Base-by-base conservation (phyloP, 2,113 vertebrate genomes). In the Limnothrissa miodon region DNA sequence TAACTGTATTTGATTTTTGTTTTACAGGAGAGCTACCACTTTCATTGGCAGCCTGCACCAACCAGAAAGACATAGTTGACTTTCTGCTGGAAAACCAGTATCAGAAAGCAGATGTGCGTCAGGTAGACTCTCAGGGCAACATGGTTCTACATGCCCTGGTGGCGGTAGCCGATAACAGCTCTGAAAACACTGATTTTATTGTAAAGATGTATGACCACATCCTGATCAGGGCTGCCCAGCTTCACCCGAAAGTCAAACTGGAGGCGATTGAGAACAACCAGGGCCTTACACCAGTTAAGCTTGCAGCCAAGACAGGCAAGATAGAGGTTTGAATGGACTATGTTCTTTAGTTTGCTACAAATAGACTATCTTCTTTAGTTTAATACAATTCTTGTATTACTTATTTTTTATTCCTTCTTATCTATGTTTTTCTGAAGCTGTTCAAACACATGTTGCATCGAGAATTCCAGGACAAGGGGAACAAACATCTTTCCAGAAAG, bases 41-140 rank as follows among this genome's bases (percentile, higher is more conserved):
- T 66, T 98, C 96, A 29, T 89, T 99, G 90, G 98, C 98, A 0
- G 97, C 97, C 0, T 99, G 98, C 86, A 99, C 97, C 83, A 99
- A 99, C 94, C 98, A 99, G 90, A 94, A 95, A 36, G 92, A 95
- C 36, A 90, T 98, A 6, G 97, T 98, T 88, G 95, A 96, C 87
- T 97, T 95, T 90, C 95, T 99, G 81, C 91, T 99, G 89, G 92
- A 95, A 84, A 99, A 97, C 81, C 91, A 94, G 21, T 91, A 94
- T 90, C 93, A 95, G 62, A 85, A 85, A 0, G 96, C 96, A 0
- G 82, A 94, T 23, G 92, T 97, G 0, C 29, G 88, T 0, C 81
- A 93, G 70, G 86, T 48, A 25, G 98, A 99, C 89, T 96, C 96
- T 4, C 94, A 95, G 66, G 97, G 97, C 59, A 99, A 99, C 90